Conservation (phyloP, 1,140 invertebrate genomes). For the Heliconius congener region DNA sequence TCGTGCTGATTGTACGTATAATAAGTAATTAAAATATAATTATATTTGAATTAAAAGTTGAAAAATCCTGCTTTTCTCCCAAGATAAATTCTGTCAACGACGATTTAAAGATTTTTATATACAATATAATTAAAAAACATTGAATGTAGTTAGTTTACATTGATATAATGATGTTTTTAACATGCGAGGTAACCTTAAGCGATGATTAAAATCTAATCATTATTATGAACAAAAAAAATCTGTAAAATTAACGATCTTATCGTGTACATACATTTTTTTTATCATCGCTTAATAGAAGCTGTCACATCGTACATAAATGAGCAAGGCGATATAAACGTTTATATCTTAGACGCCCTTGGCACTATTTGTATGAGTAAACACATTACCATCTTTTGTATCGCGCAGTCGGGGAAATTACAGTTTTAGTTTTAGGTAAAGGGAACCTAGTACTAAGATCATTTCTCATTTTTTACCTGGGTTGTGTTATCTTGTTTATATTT, state of each 20-base stretch:
- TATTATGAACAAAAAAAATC: no score
- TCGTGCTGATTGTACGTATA: no score
- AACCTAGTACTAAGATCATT: background rate
- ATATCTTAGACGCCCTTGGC: background rate
- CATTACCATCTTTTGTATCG: background rate
- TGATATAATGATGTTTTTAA: background rate
- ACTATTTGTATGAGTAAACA: background rate
- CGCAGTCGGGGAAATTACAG: no score
- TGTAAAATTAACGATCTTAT: background rate
- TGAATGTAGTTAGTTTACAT: no score
- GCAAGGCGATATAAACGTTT: background rate
- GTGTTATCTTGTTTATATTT: no score
- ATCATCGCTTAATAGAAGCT: background rate
- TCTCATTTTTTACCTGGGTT: background rate
- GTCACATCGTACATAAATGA: conserved; percentile 3
- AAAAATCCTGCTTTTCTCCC: no score
- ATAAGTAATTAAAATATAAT: no score
- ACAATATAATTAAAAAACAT: no score
- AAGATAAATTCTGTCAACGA: no score
- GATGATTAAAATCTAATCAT: no score
- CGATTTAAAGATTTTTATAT: no score
- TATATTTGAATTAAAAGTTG: no score
- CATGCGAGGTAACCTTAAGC: background rate
- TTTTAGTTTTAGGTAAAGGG: background rate
- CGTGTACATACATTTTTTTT: background rate